Evolutionary conservation across 1,140 invertebrate species (phyloP).

Genomic region (Tenebrio molitor): DNA sequence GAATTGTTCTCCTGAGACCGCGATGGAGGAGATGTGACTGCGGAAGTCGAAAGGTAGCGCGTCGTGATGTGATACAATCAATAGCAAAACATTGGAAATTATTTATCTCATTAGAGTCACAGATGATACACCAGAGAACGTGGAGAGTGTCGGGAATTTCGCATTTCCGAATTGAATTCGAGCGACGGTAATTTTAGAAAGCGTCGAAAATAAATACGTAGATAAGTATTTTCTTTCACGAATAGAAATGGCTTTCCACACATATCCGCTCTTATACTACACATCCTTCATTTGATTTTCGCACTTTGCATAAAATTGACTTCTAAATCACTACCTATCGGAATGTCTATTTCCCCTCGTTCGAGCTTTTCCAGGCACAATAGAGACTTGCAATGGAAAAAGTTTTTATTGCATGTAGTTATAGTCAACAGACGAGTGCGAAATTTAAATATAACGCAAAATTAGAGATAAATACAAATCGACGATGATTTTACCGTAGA

Average conservation of each 20-base stretch:
- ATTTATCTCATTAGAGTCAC: too few species aligned
- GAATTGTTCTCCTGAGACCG: not conserved
- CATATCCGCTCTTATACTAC: conserved; percentile 21
- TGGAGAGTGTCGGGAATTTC: too few species aligned
- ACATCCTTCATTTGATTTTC: conserved; percentile 44
- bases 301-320: conserved; percentile 44
- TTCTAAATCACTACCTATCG: conserved; percentile 42
- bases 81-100: too few species aligned
- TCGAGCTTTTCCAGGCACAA: conserved; percentile 11
- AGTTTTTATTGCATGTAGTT: conserved; percentile 1
- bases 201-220: not conserved
- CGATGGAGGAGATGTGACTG: not conserved
- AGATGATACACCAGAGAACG: too few species aligned
- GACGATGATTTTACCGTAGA: too few species aligned
- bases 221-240: conserved; percentile 32
- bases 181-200: too few species aligned
- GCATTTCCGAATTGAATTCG: too few species aligned
- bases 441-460: not conserved
- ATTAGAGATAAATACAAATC: not conserved
- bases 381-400: conserved; percentile 29
- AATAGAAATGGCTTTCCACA: conserved; percentile 33
- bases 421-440: not conserved
- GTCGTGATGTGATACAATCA: too few species aligned
- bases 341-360: conserved; percentile 31
- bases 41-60: too few species aligned